Evolutionary conservation across 92 coral and sea anemone genomes (phyloP).

Genomic region (Porites cylindrica): DNA sequence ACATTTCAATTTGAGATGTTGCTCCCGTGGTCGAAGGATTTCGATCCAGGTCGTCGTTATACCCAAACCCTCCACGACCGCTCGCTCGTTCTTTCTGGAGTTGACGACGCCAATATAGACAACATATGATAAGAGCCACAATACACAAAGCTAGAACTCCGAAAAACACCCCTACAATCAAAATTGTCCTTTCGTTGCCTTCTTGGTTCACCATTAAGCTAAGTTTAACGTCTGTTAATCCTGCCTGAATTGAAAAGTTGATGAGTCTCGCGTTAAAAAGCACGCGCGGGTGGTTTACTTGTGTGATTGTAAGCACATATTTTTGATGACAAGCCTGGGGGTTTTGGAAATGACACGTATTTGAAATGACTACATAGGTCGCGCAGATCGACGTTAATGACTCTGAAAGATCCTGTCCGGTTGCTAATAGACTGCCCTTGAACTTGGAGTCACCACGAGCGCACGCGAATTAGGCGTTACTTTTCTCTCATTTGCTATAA

Average conservation of each 20-base stretch:
- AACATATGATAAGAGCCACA: constrained; percentile 67
- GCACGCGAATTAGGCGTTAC: not conserved
- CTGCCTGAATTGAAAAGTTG: not conserved
- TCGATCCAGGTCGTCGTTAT: constrained; percentile 49
- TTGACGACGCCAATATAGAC: constrained; percentile 84
- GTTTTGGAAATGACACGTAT: not conserved
- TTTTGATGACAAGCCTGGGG: not conserved
- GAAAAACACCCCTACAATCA: constrained; percentile 87
- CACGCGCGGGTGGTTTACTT: not conserved
- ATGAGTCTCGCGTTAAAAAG: not conserved
- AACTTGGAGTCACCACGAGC: not conserved
- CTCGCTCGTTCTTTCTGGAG: constrained; percentile 66
- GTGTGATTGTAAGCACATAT: not conserved
- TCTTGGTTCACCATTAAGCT: constrained; percentile 17
- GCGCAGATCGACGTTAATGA: not conserved
- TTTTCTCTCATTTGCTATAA: not conserved
- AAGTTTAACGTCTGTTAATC: not conserved
- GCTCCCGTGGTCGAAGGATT: constrained; percentile 69
- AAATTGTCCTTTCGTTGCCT: constrained; percentile 43
- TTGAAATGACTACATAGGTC: not conserved
- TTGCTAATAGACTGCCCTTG: not conserved
- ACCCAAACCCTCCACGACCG: constrained; percentile 48
- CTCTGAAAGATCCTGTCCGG: not conserved
- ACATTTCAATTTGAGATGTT: constrained; percentile 41
- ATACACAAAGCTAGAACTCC: constrained; percentile 76